A percentile compares a stretch with the other conserved stretches of the same genome.
These are phyloP conservation scores for Buathra laborator DNA, from an alignment of 2,888 invertebrate genomes.

Conservation along the genomic window DNA sequence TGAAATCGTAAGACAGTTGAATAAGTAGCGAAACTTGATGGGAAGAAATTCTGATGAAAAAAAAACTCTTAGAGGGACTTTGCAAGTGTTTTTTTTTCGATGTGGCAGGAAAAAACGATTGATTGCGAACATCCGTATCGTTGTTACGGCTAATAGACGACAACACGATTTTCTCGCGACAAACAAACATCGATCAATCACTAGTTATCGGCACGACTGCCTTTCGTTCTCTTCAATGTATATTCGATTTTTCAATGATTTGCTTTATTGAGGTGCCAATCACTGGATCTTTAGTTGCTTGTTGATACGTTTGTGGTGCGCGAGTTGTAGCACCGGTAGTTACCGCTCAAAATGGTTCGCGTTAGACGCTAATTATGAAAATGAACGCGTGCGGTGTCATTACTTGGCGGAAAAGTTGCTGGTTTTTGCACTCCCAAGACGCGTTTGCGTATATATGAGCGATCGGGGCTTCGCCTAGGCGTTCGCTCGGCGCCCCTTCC, in stretches of 20 bases:
- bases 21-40: too few relatives aligned
- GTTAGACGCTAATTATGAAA: conserved; percentile 62
- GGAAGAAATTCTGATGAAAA: not conserved
- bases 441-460: conserved; percentile 26
- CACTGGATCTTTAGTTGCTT: not conserved
- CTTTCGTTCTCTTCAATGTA: not conserved
- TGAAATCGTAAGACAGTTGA: too few relatives aligned
- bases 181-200: not conserved
- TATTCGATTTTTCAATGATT: not conserved
- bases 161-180: not conserved
- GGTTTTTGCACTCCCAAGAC: conserved; percentile 28
- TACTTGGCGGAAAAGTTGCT: conserved; percentile 56
- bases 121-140: not conserved
- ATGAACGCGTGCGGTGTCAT: conserved; percentile 50
- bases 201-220: not conserved
- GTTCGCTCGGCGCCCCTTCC: not conserved
- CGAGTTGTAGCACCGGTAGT: conserved; percentile 17
- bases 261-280: not conserved
- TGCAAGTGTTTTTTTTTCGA: not conserved
- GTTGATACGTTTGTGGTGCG: not conserved
- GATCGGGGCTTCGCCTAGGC: conserved; percentile 2
- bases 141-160: not conserved
- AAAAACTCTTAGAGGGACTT: not conserved
- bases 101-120: not conserved
- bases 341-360: conserved; percentile 46